Evolutionary conservation across 2,797 vertebrate genomes (phyloP), one percentile per base, ranked within the genome.

Genomic region (Tapirus indicus): DNA sequence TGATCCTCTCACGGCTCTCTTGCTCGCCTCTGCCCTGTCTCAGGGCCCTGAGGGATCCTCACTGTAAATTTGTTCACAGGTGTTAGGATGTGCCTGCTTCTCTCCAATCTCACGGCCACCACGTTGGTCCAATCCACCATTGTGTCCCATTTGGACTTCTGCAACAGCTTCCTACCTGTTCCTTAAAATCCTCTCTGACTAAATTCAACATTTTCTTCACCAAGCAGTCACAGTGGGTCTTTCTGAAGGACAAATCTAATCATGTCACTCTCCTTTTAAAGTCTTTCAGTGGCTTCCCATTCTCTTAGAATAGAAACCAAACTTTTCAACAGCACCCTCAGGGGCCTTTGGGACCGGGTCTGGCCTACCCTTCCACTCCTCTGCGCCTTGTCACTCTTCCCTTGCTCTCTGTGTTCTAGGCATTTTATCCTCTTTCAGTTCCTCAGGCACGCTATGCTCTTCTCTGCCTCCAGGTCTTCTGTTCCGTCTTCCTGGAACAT

Each of bases 361-460:
- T 27, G n/a, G 29, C 7, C 54, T 20, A 56, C 41, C 12, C 60
- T 72, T 25, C 66, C 49, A 18, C 0, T 38, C 23, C 27, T 74
- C 60, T 20, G 13, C 13, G 5, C 38, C 47, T 54, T 6, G 35
- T 3, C 17, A 52, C 38, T 85, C 58, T 74, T 47, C n/a, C 62
- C 54, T 74, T 25, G 74, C 7, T 82, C 35, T 62, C 66, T 18
- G 8, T 41, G 4, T 25, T 49, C 35, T 49, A 49, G 23, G 32
- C 52, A 25, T 66, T 35, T 85, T n/a, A 25, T 64, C 44, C 35
- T 32, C n/a, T 69, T 82, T 72, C 35, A 12, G 38, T 25, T 54
- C 54, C 35, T 64, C 23, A 0, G 1, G 11, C 0, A 10, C 13
- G 3, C 52, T 32, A 0, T 5, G 20, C 25, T 83, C 52, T 75